Base-by-base conservation (phyloP, 2,113 vertebrate species). In the Piaya cayana region DNA sequence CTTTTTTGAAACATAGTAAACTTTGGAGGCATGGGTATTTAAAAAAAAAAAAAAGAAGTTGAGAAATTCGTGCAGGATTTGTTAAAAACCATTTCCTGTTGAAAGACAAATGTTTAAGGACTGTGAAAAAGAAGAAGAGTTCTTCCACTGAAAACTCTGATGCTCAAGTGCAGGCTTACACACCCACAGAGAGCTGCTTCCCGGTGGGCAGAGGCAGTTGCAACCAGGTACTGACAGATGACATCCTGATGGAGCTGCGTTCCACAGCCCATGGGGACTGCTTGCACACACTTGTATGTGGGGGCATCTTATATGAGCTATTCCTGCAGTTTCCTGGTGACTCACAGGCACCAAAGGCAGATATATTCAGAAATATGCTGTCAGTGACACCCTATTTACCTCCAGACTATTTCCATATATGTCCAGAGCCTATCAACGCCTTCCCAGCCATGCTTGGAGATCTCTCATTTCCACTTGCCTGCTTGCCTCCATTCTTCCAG, bases 1-100 rank as follows among this genome's bases (percentile, higher is more conserved):
- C 19, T 62, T 19, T 83, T 27, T 71, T 82, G 45, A 70, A 92
- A 74, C 4, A 5, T 77, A 36, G 36, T 60, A 63, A 74, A 27
- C 2, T 50, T 59, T 7, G 32, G 42, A 79, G 47, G 9, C 1
- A 0, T 72, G 25, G 15, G 0, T 39, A 39, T 11, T n/a, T n/a
- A n/a, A n/a, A n/a, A n/a, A n/a, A n/a, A n/a, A n/a, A n/a, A n/a
- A 30, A 6, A n/a, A n/a, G 27, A 6, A 65, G 25, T 47, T 20
- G 10, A 52, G 26, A 92, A 53, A 27, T 39, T 80, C 52, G 32
- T 58, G 15, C 8, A 32, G 49, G 29, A 56, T 88, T 71, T 90
- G 8, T 45, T 74, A 45, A 59, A 87, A 71, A 30, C 0, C 2
- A 59, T 59, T 82, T 75, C 30, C 1, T 0, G 7, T 50, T 68